Evolutionary conservation across 2,888 invertebrate genomes (phyloP), one percentile per base, ranked within the genome.

Genomic region (Prosapia bicincta): DNA sequence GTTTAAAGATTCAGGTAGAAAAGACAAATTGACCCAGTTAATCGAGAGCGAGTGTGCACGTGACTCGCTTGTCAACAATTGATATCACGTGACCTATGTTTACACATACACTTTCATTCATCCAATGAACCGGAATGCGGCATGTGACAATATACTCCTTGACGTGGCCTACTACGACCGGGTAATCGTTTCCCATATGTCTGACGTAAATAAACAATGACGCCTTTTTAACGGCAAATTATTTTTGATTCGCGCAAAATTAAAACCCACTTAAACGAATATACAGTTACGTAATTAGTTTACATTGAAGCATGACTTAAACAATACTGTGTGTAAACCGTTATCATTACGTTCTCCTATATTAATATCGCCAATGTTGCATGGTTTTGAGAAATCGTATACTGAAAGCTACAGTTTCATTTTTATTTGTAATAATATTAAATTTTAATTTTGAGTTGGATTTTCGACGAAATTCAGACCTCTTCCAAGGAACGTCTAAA

Each of bases 1-100:
- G 54, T 54, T 54, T 54, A 54, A 54, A 54, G 54, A 54, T 54
- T 54, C 54, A 54, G 54, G 54, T 54, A 54, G n/a, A n/a, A 54
- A 54, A 54, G 54, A 54, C 54, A 54, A 54, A 54, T 54, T 54
- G 54, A 54, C 54, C 54, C 54, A 54, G 54, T 20, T 54, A 54
- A 54, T 10, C 20, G 54, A 54, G 54, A 54, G 54, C 20, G 54
- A 54, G 54, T 9, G 20, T 20, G 54, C 54, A 54, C 54, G 54
- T 54, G 54, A 54, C 54, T 20, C 3, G 54, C 54, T 20, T 54
- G 54, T 54, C 54, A 54, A 54, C 54, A 54, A 54, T 54, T 54
- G 54, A 54, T 54, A 54, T 20, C 54, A 54, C 54, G 54, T 54
- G 54, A 54, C 54, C 20, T 54, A 54, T 54, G 54, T 54, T 54